A percentile compares a stretch with the other conserved stretches of the same genome.
phyloP scores from a whole-genome alignment of 2,797 vertebrate species.

The Poeciliopsis presidionis region DNA sequence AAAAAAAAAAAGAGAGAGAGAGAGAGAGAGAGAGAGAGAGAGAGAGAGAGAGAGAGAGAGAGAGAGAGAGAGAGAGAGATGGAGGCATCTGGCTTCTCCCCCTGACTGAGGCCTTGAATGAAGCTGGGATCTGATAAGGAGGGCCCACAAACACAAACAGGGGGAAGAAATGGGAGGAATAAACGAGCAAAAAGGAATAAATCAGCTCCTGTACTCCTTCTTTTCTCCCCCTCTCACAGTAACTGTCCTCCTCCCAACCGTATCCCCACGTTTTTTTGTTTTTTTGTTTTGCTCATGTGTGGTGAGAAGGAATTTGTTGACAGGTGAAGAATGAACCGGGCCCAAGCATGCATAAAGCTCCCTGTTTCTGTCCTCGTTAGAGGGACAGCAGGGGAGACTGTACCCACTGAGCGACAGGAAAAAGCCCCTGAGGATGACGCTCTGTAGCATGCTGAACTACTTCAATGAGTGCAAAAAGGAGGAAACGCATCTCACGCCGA shows the following conservation, averaged over 20 bases:
- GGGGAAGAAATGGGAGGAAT: slow-evolving; percentile 60
- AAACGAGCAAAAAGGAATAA: slow-evolving; percentile 57
- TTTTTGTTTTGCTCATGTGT: slow-evolving; percentile 26
- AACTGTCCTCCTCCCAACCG: slow-evolving; percentile 27
- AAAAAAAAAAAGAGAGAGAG: slow-evolving; percentile 67
- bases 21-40: slow-evolving; percentile 70
- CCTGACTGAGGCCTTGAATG: slow-evolving; percentile 69
- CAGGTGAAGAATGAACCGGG: slow-evolving; percentile 67
- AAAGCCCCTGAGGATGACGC: slow-evolving; percentile 17
- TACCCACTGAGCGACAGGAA: slow-evolving; percentile 28
- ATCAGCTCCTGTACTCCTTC: slow-evolving; percentile 39
- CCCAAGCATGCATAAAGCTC: slow-evolving; percentile 55
- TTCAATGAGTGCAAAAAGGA: slow-evolving; percentile 12
- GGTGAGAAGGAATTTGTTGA: slow-evolving; percentile 67
- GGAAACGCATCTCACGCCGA: background rate
- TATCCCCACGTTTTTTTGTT: slow-evolving; percentile 43
- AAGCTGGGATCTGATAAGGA: slow-evolving; percentile 77
- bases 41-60: slow-evolving; percentile 69
- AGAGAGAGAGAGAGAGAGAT: slow-evolving; percentile 64
- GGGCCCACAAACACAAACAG: slow-evolving; percentile 75
- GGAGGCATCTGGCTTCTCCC: slow-evolving; percentile 69
- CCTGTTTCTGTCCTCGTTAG: slow-evolving; percentile 56
- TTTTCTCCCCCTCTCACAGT: slow-evolving; percentile 20
- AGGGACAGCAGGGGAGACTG: slow-evolving; percentile 30
- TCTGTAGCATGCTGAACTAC: slow-evolving; percentile 11